Percentiles rank a stretch among this genome's conserved stretches.
Evolutionary conservation across 2,888 invertebrate genomes (phyloP).

Genomic region (Acrocera orbiculus): DNA sequence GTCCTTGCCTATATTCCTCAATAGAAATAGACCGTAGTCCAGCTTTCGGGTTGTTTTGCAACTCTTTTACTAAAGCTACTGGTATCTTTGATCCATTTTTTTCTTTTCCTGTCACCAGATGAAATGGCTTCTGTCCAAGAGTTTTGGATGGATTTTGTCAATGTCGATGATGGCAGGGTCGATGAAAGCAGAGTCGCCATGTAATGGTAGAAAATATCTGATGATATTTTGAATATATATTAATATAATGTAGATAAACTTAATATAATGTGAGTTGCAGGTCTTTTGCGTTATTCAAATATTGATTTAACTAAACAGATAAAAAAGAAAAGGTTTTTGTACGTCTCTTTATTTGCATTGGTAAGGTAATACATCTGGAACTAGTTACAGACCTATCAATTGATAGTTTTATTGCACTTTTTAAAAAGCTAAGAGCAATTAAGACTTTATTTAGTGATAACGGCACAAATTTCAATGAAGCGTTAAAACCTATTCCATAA

Average conservation of each 20-base stretch:
- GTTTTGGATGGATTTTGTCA: too few species aligned
- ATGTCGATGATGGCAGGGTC: too few species aligned
- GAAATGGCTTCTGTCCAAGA: too few species aligned
- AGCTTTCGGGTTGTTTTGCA: too few species aligned
- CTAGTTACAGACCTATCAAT: constrained; percentile 6
- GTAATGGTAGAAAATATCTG: too few species aligned
- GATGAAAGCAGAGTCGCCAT: too few species aligned
- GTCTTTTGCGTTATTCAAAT: neutral
- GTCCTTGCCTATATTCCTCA: too few species aligned
- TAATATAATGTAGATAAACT: neutral
- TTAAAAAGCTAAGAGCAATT: constrained; percentile 9
- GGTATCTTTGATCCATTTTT: too few species aligned
- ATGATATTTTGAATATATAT: neutral
- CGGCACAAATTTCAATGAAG: constrained; percentile 3
- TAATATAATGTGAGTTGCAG: neutral
- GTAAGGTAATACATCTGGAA: constrained; percentile 4
- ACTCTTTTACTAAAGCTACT: too few species aligned
- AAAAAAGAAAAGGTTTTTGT: constrained; percentile 1
- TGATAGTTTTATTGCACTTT: constrained; percentile 13
- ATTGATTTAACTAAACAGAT: neutral
- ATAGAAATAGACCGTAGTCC: too few species aligned
- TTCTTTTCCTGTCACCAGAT: too few species aligned
- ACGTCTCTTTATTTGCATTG: constrained; percentile 3
- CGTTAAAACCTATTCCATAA: constrained; percentile 7
- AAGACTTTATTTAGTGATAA: constrained; percentile 1